Evolutionary conservation across 2,888 invertebrate species (phyloP).

Genomic region (Callosobruchus maculatus): DNA sequence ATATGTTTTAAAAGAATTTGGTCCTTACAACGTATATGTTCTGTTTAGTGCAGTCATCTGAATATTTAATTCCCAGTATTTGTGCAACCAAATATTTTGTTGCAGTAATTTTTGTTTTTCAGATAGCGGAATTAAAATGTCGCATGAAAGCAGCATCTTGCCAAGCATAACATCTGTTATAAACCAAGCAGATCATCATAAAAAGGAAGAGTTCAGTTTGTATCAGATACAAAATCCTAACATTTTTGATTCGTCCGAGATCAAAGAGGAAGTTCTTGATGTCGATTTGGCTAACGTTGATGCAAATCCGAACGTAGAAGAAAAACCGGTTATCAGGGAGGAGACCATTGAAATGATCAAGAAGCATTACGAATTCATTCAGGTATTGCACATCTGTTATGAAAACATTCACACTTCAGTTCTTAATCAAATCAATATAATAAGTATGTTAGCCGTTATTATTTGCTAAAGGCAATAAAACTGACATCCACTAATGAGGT

Average conservation of each 20-base stretch:
- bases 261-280: constrained; percentile 66
- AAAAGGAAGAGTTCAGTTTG: constrained; percentile 45
- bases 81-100: too few species aligned
- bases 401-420: too few species aligned
- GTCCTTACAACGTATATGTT: too few species aligned
- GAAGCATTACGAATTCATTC: constrained; percentile 81
- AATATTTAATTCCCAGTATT: too few species aligned
- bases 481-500: too few species aligned
- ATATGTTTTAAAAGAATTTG: too few species aligned
- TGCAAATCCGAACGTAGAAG: constrained; percentile 17
- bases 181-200: constrained; percentile 67
- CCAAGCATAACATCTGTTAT: constrained; percentile 83
- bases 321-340: constrained; percentile 29
- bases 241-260: constrained; percentile 32
- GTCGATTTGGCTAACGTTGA: constrained; percentile 61
- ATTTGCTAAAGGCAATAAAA: too few species aligned
- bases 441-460: too few species aligned
- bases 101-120: too few species aligned
- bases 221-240: constrained; percentile 34
- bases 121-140: constrained; percentile 71
- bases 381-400: constrained; percentile 37
- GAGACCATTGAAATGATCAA: constrained; percentile 61
- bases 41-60: too few species aligned
- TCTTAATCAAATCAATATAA: too few species aligned
- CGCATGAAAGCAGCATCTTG: constrained; percentile 73